Evolutionary conservation across 2,888 invertebrate genomes (phyloP), one percentile per base, ranked within the genome.

Genomic region (Meloe dianella): DNA sequence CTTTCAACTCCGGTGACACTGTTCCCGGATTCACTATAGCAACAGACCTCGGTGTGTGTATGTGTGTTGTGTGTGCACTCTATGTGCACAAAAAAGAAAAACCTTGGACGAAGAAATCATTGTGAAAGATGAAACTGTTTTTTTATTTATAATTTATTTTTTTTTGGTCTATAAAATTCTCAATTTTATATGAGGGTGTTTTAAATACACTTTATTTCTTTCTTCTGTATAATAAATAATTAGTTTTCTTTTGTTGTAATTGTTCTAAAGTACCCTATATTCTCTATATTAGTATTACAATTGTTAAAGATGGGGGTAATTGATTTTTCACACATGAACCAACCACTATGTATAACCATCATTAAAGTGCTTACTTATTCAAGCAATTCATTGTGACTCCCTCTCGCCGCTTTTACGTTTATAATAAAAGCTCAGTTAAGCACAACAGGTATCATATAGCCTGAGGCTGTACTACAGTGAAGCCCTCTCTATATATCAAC

Each of bases 1-100:
- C 77, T 79, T 78, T 79, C 80, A 81, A 83, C 82, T 83, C 83
- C 83, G 82, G 83, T 84, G 84, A 84, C 84, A 84, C 83, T 83
- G 83, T 83, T 84, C 80, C 81, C 77, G 80, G 78, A 79, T 79
- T 80, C 79, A 72, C 77, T 76, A 77, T 77, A 77, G 77, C 77
- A 77, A 77, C 77, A 77, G 75, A 77, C 68, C 70, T 72, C 57
- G 64, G 61, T 64, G 64, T 65, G 65, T 41, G 17, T 35, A 5
- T 35, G 35, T 41, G 41, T 41, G 17, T 17, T 41, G n/a, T 41
- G 17, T 47, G 47, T 47, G 47, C 47, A 47, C 47, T 6, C n/a
- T n/a, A 41, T 47, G 47, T 20, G 20, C 47, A 47, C 47, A 47
- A 47, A n/a, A n/a, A n/a, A n/a, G n/a, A n/a, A n/a, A 47, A 47